These are phyloP conservation scores for Leptobrachium leishanense DNA, from an alignment of 2,113 vertebrate species.

Conservation along the genomic window DNA sequence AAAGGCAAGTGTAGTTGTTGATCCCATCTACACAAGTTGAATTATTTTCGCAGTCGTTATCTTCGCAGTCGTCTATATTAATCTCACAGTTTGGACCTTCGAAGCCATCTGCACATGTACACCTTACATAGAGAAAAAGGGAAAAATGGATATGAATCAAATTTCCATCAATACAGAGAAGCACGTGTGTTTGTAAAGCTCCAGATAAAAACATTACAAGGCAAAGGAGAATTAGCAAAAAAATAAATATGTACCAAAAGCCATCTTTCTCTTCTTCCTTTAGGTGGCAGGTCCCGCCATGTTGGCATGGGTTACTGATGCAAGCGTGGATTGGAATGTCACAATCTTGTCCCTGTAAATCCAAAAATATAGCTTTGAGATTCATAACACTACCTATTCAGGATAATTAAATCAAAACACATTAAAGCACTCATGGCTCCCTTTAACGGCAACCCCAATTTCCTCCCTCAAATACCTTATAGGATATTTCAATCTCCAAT, in stretches of 20 bases:
- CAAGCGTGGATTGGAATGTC: constrained; percentile 92
- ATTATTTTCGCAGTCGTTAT: constrained; percentile 98
- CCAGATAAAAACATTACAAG: too few species aligned
- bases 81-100: constrained; percentile 91
- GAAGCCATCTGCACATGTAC: constrained; percentile 91
- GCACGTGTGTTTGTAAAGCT: too few species aligned
- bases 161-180: too few species aligned
- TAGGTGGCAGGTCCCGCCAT: constrained; percentile 89
- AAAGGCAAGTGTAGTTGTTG: constrained; percentile 98
- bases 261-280: constrained; percentile 91
- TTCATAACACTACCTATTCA: too few species aligned
- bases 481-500: too few species aligned
- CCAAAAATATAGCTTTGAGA: not conserved
- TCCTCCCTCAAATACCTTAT: too few species aligned
- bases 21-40: constrained; percentile 95
- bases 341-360: constrained; percentile 87
- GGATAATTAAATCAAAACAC: too few species aligned
- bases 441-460: too few species aligned
- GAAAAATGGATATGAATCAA: too few species aligned
- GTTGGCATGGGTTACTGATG: constrained; percentile 88
- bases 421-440: too few species aligned
- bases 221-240: not conserved
- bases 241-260: constrained; percentile 79
- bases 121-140: constrained; percentile 68
- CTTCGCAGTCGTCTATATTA: constrained; percentile 97